Evolutionary conservation across 2,888 invertebrate species (phyloP).

Genomic region (Quadriops clusia): DNA sequence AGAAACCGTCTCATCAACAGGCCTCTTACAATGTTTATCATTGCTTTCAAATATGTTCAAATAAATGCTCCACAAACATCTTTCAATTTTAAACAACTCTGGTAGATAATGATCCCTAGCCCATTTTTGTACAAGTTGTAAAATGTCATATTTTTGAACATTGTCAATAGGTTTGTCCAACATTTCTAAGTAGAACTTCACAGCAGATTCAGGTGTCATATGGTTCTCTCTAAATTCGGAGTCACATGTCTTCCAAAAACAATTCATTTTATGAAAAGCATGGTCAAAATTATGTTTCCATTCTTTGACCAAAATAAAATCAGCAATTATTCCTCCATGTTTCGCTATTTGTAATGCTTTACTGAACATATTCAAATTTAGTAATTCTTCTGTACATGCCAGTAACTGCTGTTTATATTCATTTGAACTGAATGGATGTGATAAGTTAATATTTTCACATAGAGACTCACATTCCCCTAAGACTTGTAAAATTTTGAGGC

Average conservation of each 20-base stretch:
- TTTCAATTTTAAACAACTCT: slow-evolving; percentile 26
- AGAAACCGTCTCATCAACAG: too few relatives aligned
- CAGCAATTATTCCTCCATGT: too few relatives aligned
- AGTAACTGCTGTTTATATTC: too few relatives aligned
- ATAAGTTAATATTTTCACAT: too few relatives aligned
- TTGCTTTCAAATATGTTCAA: slow-evolving; percentile 23
- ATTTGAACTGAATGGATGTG: too few relatives aligned
- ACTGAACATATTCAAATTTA: too few relatives aligned
- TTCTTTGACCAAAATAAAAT: slow-evolving; percentile 43
- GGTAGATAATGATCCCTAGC: slow-evolving; percentile 23
- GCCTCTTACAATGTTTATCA: too few relatives aligned
- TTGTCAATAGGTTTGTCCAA: slow-evolving; percentile 39
- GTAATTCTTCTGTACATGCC: too few relatives aligned
- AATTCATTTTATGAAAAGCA: slow-evolving; percentile 37
- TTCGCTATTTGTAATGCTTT: slow-evolving; percentile 48
- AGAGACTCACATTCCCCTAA: too few relatives aligned
- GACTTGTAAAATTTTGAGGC: slow-evolving; percentile 8
- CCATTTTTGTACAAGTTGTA: slow-evolving; percentile 31
- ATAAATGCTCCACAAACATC: slow-evolving; percentile 28
- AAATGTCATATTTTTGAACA: slow-evolving; percentile 40
- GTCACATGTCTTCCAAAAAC: slow-evolving; percentile 51
- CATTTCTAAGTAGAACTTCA: slow-evolving; percentile 49
- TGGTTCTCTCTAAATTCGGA: slow-evolving; percentile 47
- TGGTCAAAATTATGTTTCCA: slow-evolving; percentile 43
- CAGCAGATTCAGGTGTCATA: slow-evolving; percentile 49